phyloP scores from a whole-genome alignment of 2,888 invertebrate species.

The Serripes groenlandicus region DNA sequence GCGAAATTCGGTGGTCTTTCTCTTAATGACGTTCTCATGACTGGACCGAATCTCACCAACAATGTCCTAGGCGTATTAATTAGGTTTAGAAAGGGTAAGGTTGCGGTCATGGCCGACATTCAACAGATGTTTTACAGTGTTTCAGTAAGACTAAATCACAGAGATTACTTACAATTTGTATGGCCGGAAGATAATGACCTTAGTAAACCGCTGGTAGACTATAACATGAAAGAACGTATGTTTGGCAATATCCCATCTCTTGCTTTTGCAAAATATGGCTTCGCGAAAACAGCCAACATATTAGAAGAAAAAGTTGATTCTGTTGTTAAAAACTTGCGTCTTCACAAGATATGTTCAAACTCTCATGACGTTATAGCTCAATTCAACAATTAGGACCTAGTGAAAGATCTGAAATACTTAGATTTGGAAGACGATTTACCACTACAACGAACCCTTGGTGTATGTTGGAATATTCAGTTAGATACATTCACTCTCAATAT shows the following conservation, averaged over 20 bases:
- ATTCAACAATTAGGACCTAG: too few relatives aligned
- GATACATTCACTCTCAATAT: conserved; percentile 55
- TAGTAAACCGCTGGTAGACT: conserved; percentile 50
- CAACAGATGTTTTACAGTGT: conserved; percentile 68
- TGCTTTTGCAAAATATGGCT: too few relatives aligned
- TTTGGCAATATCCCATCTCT: too few relatives aligned
- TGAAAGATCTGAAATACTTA: conserved; percentile 64
- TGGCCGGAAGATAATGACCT: conserved; percentile 65
- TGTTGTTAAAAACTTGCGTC: too few relatives aligned
- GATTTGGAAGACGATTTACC: conserved; percentile 59
- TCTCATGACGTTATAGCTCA: too few relatives aligned
- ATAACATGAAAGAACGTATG: too few relatives aligned
- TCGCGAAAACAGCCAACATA: too few relatives aligned
- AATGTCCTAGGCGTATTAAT: conserved; percentile 57
- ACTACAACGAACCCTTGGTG: conserved; percentile 3
- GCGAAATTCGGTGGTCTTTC: conserved; percentile 44
- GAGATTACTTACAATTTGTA: conserved; percentile 62
- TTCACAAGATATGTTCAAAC: too few relatives aligned
- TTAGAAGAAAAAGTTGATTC: too few relatives aligned
- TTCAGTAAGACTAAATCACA: conserved; percentile 49
- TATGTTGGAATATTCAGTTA: too few relatives aligned
- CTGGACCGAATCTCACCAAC: conserved; percentile 46
- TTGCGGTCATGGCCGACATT: conserved; percentile 59
- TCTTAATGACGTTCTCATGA: conserved; percentile 9
- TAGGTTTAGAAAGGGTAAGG: conserved; percentile 45